Percentiles rank a stretch among this genome's conserved stretches.
Evolutionary conservation across 2,113 vertebrate species (phyloP).

Genomic region (Cacatua alba): DNA sequence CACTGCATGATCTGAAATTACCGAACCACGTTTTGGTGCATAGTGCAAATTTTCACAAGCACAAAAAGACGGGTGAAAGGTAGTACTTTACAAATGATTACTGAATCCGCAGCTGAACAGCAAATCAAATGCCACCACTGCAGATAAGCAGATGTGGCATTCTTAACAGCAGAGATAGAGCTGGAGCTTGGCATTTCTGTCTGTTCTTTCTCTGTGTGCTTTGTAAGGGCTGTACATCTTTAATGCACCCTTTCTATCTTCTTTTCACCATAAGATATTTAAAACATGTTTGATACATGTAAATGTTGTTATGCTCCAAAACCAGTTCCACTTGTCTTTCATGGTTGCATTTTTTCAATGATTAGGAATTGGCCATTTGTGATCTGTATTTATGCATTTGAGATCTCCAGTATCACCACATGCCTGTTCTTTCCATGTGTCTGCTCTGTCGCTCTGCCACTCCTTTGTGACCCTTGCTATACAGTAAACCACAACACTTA

Average conservation of each 20-base stretch:
- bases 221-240: background rate
- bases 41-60: background rate
- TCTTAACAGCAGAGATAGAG: background rate
- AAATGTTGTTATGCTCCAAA: fast-evolving
- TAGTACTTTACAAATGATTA: fast-evolving
- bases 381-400: background rate
- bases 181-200: background rate
- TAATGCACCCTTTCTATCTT: background rate
- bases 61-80: background rate
- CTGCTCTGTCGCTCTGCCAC: background rate
- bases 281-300: background rate
- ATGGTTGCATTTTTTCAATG: background rate
- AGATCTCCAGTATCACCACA: background rate
- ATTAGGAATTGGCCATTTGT: background rate
- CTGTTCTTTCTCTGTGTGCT: background rate
- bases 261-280: background rate
- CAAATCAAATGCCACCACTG: background rate
- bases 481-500: background rate
- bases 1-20: background rate
- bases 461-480: background rate
- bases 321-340: background rate
- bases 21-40: background rate
- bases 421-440: background rate
- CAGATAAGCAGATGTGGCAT: background rate
- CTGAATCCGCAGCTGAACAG: background rate